A percentile compares a stretch with the other conserved stretches of the same genome.
Evolutionary conservation across 2,888 invertebrate species (phyloP).

Genomic region (Craniophora ligustri): DNA sequence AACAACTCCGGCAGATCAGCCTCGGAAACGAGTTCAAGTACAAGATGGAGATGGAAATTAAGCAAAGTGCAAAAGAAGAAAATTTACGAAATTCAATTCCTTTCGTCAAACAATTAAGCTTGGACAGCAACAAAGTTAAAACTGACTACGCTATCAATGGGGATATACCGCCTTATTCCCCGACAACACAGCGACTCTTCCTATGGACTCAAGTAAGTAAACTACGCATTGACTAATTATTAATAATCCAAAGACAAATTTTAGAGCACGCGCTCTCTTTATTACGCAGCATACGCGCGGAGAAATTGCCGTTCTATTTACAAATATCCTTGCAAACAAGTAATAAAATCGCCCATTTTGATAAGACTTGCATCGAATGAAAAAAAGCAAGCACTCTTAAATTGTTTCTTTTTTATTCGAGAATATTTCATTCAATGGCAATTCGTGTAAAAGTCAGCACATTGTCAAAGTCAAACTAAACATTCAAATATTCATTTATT

Average conservation of each 20-base stretch:
- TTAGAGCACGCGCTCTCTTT: constrained; percentile 1
- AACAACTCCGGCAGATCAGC: constrained; percentile 89
- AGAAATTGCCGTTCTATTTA: constrained; percentile 36
- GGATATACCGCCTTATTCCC: constrained; percentile 80
- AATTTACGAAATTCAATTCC: constrained; percentile 89
- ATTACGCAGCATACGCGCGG: constrained; percentile 48
- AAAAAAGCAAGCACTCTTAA: constrained; percentile 28
- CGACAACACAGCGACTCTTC: constrained; percentile 87
- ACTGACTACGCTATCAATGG: constrained; percentile 79
- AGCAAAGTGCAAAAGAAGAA: constrained; percentile 88
- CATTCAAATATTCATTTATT: not conserved
- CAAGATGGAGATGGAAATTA: constrained; percentile 90
- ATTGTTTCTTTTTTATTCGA: constrained; percentile 35
- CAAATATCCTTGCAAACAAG: constrained; percentile 27
- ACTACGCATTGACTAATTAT: not conserved
- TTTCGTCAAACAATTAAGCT: constrained; percentile 89
- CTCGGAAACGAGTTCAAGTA: constrained; percentile 90
- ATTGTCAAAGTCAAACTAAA: constrained; percentile 1
- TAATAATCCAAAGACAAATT: not conserved
- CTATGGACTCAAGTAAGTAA: constrained; percentile 81
- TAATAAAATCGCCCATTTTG: constrained; percentile 26
- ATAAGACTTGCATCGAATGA: constrained; percentile 27
- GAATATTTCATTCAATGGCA: constrained; percentile 35
- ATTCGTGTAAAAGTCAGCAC: constrained; percentile 16
- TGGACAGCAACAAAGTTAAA: constrained; percentile 88